phyloP scores from a whole-genome alignment of 2,797 vertebrate genomes.

The Oceanodroma leucorhoa region DNA sequence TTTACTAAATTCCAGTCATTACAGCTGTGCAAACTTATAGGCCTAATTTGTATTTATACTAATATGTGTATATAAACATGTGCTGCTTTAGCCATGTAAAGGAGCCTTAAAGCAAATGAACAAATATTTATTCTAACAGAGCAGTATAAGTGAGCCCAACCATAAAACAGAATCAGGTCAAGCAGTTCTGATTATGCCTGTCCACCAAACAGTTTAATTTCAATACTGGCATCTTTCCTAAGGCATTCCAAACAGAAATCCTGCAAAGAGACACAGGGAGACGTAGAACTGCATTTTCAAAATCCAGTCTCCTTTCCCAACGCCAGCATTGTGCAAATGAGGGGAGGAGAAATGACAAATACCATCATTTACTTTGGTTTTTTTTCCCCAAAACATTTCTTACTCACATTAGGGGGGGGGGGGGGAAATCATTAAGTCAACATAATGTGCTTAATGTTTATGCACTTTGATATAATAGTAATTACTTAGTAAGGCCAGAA shows the following conservation, averaged over 20 bases:
- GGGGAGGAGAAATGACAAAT: neutral
- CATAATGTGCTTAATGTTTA: neutral
- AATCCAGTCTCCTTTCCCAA: neutral
- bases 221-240: neutral
- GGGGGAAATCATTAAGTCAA: neutral
- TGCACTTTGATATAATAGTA: neutral
- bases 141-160: neutral
- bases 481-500: slow-evolving; percentile 2
- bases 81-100: neutral
- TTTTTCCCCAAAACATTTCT: neutral
- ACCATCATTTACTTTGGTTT: neutral
- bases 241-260: slow-evolving; percentile 3
- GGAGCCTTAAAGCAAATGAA: slow-evolving; percentile 32
- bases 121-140: slow-evolving; percentile 48
- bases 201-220: neutral
- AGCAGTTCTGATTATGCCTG: neutral
- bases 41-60: slow-evolving; percentile 40
- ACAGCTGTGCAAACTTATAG: slow-evolving; percentile 55
- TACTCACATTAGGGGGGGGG: neutral
- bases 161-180: neutral
- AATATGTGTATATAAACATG: slow-evolving; percentile 17
- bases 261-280: neutral
- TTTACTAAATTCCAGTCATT: slow-evolving; percentile 45
- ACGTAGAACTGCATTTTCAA: neutral
- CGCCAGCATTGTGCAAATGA: neutral